Percentiles rank a stretch among this genome's conserved stretches.
These are phyloP conservation scores for Papilio helenus DNA, from an alignment of 1,140 invertebrate genomes.

Conservation along the genomic window DNA sequence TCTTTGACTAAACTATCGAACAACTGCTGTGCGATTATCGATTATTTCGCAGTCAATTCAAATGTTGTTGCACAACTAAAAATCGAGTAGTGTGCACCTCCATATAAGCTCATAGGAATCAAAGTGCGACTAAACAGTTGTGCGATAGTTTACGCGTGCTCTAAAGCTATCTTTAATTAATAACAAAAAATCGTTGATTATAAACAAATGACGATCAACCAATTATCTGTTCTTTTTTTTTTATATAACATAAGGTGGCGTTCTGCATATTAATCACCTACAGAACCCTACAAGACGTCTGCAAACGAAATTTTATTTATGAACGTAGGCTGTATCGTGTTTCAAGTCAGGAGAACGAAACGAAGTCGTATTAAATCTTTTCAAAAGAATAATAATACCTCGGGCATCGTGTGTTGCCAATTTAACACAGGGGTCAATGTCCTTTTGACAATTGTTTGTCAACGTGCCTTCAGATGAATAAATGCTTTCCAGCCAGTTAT, in stretches of 20 bases:
- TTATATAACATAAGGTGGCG: no score
- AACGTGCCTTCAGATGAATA: conserved; percentile 21
- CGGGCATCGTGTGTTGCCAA: conserved; percentile 33
- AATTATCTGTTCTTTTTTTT: neutral
- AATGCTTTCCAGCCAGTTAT: neutral
- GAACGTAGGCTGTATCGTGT: conserved; percentile 47
- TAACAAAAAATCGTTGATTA: neutral
- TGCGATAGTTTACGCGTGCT: no score
- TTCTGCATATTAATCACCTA: neutral
- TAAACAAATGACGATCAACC: neutral
- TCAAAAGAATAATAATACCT: conserved; percentile 38
- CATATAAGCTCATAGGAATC: no score
- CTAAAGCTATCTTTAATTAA: no score
- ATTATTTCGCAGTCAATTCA: no score
- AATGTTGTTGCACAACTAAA: no score
- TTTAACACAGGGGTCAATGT: conserved; percentile 35
- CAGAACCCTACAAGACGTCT: conserved; percentile 34
- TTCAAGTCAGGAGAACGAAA: conserved; percentile 43
- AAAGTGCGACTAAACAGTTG: no score
- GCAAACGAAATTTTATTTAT: conserved; percentile 43
- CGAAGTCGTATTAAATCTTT: conserved; percentile 46
- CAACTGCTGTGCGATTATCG: no score
- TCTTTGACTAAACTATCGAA: no score
- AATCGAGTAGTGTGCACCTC: no score
- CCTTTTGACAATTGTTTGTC: conserved; percentile 38